phyloP scores from a whole-genome alignment of 2,888 invertebrate genomes.

The Microdon myrmicae region DNA sequence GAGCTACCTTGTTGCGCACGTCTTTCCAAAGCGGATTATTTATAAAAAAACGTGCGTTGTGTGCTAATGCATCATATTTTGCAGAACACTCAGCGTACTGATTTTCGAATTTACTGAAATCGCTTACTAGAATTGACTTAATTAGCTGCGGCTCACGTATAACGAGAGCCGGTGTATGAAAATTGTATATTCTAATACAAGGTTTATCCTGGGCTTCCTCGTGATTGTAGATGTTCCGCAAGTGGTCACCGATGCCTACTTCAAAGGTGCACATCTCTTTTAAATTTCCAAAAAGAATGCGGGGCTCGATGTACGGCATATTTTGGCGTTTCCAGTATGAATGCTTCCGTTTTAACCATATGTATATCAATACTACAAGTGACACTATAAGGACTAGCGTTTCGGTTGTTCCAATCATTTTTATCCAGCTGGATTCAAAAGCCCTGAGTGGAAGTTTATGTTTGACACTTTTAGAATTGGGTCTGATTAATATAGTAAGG shows the following conservation, averaged over 20 bases:
- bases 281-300: slow-evolving; percentile 66
- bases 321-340: slow-evolving; percentile 61
- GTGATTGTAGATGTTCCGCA: slow-evolving; percentile 64
- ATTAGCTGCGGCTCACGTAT: slow-evolving; percentile 67
- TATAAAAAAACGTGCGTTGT: slow-evolving; percentile 66
- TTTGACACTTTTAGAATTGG: too few species aligned
- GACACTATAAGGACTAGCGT: slow-evolving; percentile 14
- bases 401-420: slow-evolving; percentile 55
- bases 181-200: slow-evolving; percentile 66
- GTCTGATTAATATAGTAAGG: too few species aligned
- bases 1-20: slow-evolving; percentile 66
- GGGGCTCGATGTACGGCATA: slow-evolving; percentile 62
- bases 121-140: slow-evolving; percentile 67
- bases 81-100: too few species aligned
- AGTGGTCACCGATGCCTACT: slow-evolving; percentile 61
- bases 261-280: slow-evolving; percentile 60
- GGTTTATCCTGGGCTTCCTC: slow-evolving; percentile 56
- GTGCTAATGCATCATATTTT: slow-evolving; percentile 67
- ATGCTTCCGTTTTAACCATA: slow-evolving; percentile 22
- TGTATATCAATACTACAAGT: slow-evolving; percentile 7
- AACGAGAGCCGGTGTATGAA: slow-evolving; percentile 67
- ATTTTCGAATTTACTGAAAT: slow-evolving; percentile 66
- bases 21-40: slow-evolving; percentile 68
- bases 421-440: too few species aligned
- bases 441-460: too few species aligned